Evolutionary conservation across 2,797 vertebrate species (phyloP).

Genomic region (Fistularia commersonii): DNA sequence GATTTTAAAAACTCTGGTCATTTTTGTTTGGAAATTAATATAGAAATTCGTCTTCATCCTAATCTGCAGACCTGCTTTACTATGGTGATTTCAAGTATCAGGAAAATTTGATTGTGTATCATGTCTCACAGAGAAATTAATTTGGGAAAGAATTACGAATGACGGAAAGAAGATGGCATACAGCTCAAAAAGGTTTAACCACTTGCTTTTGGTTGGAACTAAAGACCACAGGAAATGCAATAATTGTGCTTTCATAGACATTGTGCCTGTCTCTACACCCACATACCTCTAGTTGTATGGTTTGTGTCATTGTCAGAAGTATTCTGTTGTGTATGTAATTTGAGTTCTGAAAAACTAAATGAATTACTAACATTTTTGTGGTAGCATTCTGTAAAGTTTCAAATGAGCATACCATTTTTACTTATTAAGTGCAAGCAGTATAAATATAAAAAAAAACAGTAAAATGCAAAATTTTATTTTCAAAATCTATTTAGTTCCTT

Average conservation of each 20-base stretch:
- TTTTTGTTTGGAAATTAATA: too few species aligned
- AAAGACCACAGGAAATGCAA: slow-evolving; percentile 80
- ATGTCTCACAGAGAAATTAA: too few species aligned
- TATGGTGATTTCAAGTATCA: too few species aligned
- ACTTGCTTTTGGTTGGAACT: slow-evolving; percentile 63
- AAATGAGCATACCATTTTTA: too few species aligned
- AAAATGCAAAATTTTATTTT: too few species aligned
- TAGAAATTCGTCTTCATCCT: too few species aligned
- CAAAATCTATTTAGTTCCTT: too few species aligned
- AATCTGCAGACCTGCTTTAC: not conserved
- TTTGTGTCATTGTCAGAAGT: slow-evolving; percentile 43
- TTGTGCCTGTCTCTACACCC: slow-evolving; percentile 66
- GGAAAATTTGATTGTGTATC: too few species aligned
- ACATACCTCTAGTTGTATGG: slow-evolving; percentile 61
- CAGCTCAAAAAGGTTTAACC: slow-evolving; percentile 24
- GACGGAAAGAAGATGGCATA: slow-evolving; percentile 10
- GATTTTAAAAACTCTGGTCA: too few species aligned
- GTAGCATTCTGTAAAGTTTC: too few species aligned
- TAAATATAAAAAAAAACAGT: too few species aligned
- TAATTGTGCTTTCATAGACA: slow-evolving; percentile 72
- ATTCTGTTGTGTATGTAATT: slow-evolving; percentile 27
- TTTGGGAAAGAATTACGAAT: not conserved
- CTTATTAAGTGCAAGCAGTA: too few species aligned
- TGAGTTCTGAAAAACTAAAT: slow-evolving; percentile 8
- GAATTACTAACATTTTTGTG: slow-evolving; percentile 15